Percentiles rank a stretch among this genome's conserved stretches.
Conservation (phyloP, 2,888 invertebrate genomes). For the Ernsta delagoae region DNA sequence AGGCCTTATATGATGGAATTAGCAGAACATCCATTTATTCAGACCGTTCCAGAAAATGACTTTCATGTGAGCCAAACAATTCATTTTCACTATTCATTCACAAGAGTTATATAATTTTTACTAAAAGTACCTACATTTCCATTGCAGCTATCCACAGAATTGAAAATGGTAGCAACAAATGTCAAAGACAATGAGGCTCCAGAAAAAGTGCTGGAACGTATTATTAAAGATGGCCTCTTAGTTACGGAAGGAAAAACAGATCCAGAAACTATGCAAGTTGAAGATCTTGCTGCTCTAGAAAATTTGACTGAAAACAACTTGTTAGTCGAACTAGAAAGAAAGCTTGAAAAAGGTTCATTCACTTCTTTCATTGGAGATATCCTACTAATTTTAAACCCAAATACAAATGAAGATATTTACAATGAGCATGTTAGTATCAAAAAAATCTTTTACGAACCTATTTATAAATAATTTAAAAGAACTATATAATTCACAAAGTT, state of each 20-base stretch:
- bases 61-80: slow-evolving; percentile 85
- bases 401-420: slow-evolving; percentile 89
- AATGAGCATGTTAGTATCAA: slow-evolving; percentile 81
- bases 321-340: slow-evolving; percentile 87
- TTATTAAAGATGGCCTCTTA: slow-evolving; percentile 77
- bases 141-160: slow-evolving; percentile 88
- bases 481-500: not conserved
- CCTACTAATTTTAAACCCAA: slow-evolving; percentile 91
- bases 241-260: slow-evolving; percentile 78
- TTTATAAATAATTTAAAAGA: not conserved
- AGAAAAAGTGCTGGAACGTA: slow-evolving; percentile 73
- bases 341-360: slow-evolving; percentile 87
- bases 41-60: slow-evolving; percentile 91
- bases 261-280: slow-evolving; percentile 91
- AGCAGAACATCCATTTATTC: slow-evolving; percentile 93
- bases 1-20: slow-evolving; percentile 93
- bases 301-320: slow-evolving; percentile 89
- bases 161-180: slow-evolving; percentile 86
- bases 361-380: slow-evolving; percentile 94
- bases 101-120: not conserved
- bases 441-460: no score
- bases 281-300: slow-evolving; percentile 93
- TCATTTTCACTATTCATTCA: not conserved
- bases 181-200: slow-evolving; percentile 88
- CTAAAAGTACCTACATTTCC: slow-evolving; percentile 17